phyloP scores from a whole-genome alignment of 2,113 vertebrate genomes.

The Odobenus rosmarus region DNA sequence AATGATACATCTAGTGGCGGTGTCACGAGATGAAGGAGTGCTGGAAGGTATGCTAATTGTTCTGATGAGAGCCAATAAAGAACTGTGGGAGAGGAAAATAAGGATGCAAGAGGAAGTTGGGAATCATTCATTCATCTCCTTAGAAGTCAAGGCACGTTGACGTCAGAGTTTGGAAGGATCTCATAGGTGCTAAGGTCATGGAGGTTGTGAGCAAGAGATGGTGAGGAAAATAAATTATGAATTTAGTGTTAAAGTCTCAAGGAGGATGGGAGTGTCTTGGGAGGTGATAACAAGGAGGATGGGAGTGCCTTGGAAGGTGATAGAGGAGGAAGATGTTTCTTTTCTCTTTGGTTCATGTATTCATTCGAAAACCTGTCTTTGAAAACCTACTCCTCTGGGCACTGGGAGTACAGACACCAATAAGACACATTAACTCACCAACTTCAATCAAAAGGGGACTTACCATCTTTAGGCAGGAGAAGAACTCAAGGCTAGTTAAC shows the following conservation, averaged over 20 bases:
- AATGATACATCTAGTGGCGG: background rate
- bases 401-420: background rate
- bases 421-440: background rate
- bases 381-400: background rate
- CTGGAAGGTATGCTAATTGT: background rate
- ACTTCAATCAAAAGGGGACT: background rate
- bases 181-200: background rate
- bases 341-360: slow-evolving; percentile 12
- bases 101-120: background rate
- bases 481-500: slow-evolving; percentile 1
- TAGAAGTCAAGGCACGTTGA: background rate
- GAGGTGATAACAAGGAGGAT: background rate
- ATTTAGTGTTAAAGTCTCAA: background rate
- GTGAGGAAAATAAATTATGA: background rate
- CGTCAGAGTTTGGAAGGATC: background rate
- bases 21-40: background rate
- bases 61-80: background rate
- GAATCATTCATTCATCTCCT: background rate
- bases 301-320: background rate
- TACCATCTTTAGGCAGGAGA: background rate
- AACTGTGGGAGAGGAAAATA: background rate
- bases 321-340: background rate
- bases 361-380: slow-evolving; percentile 18
- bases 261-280: background rate
- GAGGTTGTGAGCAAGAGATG: background rate